Evolutionary conservation across 30 jellyfish, hydroid and myxozoan genomes (phyloP), one percentile per base, ranked within the genome.

Genomic region (Nemopilema nomurai): DNA sequence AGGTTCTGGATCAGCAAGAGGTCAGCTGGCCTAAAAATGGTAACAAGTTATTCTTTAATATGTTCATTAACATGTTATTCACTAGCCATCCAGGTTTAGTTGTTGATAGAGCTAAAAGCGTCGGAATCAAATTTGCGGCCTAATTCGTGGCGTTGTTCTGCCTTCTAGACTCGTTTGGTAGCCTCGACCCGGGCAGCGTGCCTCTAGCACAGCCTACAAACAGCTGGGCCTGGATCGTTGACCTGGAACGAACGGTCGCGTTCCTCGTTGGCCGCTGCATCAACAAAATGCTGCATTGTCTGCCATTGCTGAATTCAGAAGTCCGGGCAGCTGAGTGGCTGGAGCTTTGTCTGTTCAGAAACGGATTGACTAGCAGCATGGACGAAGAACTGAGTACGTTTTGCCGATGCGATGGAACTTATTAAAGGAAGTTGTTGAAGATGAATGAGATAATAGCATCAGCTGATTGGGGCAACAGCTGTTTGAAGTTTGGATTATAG

Each of bases 221-320:
- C 84, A 88, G 85, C 33, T 86, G 95, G 97, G 78, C 92, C 9
- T 92, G 98, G 98, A 30, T 87, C 26, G 83, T 81, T 18, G 98
- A 92, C 70, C 32, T 81, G 16, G 92, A 92, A 77, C 69, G 92
- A 4, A 81, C 97, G 16, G 64, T 84, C 1, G 81, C 96, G 33
- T 62, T 81, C 52, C 64, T 87, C 25, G 80, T 87, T 82, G 98
- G 98, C 53, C 51, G 89, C 68, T 78, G 83, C 86, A 19, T 92
- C 51, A 83, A 86, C 52, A 68, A 41, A 8, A 74, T 92, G 81
- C 65, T 92, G 78, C 86, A 71, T 51, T 62, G 87, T 30, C 50
- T 65, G 9, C 74, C 79, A 0, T 62, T 76, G 50, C 20, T 83
- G 51, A 73, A 76, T 18, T 95, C 75, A 18, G 98, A 87, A 68